These are phyloP conservation scores for Siderastrea radians DNA, from an alignment of 92 coral and sea anemone genomes.

Conservation along the genomic window DNA sequence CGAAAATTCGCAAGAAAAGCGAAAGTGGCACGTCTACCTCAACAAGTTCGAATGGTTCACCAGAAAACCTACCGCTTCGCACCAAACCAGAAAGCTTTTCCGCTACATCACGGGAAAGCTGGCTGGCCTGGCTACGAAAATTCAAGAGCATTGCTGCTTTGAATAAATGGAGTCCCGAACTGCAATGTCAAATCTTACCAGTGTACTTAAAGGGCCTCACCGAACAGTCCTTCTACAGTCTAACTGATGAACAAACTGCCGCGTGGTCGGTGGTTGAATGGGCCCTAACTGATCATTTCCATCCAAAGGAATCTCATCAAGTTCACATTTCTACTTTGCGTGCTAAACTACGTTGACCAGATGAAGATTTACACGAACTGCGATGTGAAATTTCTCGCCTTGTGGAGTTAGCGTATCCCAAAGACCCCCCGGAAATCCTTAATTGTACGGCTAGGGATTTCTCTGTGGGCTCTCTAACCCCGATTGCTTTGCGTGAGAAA, in stretches of 20 bases:
- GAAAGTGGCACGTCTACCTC: no score
- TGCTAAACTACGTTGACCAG: not conserved
- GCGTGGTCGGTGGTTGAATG: not conserved
- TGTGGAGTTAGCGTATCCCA: constrained; percentile 48
- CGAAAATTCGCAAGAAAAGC: no score
- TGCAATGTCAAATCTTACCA: no score
- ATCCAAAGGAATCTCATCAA: constrained; percentile 9
- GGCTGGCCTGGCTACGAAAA: constrained; percentile 29
- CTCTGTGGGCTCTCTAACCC: no score
- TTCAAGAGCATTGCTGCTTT: constrained; percentile 28
- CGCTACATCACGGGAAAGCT: constrained; percentile 11
- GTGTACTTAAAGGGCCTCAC: no score
- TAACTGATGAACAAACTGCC: constrained; percentile 14
- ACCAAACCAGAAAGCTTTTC: constrained; percentile 32
- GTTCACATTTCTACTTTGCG: constrained; percentile 14
- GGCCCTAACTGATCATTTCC: not conserved
- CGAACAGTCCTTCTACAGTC: constrained; percentile 20
- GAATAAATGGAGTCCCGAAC: constrained; percentile 32
- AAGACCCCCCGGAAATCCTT: constrained; percentile 15
- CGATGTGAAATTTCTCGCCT: no score
- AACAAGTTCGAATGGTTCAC: no score
- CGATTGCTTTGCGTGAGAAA: constrained; percentile 22
- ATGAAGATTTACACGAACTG: no score
- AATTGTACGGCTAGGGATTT: constrained; percentile 35
- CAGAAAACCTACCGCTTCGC: no score